A percentile compares a stretch with the other conserved stretches of the same genome.
phyloP scores from a whole-genome alignment of 2,888 invertebrate species.

The Rhaphigaster nebulosa region DNA sequence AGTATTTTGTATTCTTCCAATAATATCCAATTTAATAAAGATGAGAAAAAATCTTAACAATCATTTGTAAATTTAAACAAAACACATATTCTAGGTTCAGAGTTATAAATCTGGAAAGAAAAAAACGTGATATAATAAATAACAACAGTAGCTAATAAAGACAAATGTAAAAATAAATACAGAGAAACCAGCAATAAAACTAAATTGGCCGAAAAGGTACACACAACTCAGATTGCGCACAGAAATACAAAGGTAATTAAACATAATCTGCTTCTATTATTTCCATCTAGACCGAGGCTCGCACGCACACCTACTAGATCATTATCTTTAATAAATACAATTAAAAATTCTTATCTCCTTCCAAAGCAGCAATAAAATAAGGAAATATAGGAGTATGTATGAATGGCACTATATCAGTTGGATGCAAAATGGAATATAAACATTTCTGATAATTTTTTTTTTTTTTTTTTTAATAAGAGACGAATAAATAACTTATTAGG shows the following conservation, averaged over 20 bases:
- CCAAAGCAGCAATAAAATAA: neutral
- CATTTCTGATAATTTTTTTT: neutral
- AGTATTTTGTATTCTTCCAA: no score
- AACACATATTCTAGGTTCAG: no score
- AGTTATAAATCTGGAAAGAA: no score
- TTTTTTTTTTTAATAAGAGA: neutral
- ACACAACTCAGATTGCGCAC: neutral
- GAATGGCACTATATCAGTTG: neutral
- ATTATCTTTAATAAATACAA: slow-evolving; percentile 36
- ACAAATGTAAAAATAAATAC: neutral
- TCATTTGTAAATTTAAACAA: no score
- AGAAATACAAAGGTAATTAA: neutral
- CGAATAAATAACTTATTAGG: neutral
- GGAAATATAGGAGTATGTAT: neutral
- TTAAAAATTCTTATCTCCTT: slow-evolving; percentile 22
- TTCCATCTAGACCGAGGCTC: neutral
- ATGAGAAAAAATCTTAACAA: no score
- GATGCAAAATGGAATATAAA: neutral
- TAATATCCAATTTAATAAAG: no score
- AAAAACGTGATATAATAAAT: no score
- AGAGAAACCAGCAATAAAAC: neutral
- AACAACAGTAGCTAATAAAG: neutral
- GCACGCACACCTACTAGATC: neutral
- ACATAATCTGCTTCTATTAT: slow-evolving; percentile 16
- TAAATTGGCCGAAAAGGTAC: neutral